Percentiles rank a stretch among this genome's conserved stretches.
These are phyloP conservation scores for Ophthalmolycus amberensis DNA, from an alignment of 2,113 vertebrate genomes.

Conservation along the genomic window DNA sequence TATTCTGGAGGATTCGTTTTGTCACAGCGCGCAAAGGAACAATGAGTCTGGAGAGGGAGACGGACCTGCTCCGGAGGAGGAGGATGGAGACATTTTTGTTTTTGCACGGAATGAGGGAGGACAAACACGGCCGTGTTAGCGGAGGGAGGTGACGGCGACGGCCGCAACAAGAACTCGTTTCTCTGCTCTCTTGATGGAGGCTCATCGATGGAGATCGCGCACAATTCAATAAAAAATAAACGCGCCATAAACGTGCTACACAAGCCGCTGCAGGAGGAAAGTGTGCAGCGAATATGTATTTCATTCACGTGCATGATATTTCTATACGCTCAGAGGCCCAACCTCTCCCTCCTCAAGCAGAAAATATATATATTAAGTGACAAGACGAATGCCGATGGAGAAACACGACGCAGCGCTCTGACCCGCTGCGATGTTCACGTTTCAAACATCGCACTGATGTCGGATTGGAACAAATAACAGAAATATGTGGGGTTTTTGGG, in stretches of 20 bases:
- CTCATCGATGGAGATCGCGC: conserved; percentile 26
- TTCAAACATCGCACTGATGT: not conserved
- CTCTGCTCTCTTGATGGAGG: not conserved
- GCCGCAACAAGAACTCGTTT: conserved; percentile 57
- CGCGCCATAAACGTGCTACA: no score
- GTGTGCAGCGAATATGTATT: not conserved
- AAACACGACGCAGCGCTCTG: conserved; percentile 32
- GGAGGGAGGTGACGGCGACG: conserved; percentile 12
- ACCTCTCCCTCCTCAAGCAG: conserved; percentile 72
- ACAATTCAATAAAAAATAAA: not conserved
- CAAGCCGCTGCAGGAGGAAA: not conserved
- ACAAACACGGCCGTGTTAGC: conserved; percentile 5
- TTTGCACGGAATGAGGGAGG: conserved; percentile 1
- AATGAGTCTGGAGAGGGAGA: not conserved
- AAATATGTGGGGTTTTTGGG: conserved; percentile 2
- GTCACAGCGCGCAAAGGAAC: conserved; percentile 28
- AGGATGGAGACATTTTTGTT: conserved; percentile 46
- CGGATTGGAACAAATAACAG: not conserved
- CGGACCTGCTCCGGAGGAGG: conserved; percentile 50
- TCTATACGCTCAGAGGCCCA: conserved; percentile 70
- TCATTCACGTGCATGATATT: conserved; percentile 40
- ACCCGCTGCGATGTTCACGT: not conserved
- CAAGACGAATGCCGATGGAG: conserved; percentile 68
- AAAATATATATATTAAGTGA: conserved; percentile 39
- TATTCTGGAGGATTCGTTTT: conserved; percentile 60